Evolutionary conservation across 64 coral and sea anemone species (phyloP).

Genomic region (Catalaphyllia jardinei): DNA sequence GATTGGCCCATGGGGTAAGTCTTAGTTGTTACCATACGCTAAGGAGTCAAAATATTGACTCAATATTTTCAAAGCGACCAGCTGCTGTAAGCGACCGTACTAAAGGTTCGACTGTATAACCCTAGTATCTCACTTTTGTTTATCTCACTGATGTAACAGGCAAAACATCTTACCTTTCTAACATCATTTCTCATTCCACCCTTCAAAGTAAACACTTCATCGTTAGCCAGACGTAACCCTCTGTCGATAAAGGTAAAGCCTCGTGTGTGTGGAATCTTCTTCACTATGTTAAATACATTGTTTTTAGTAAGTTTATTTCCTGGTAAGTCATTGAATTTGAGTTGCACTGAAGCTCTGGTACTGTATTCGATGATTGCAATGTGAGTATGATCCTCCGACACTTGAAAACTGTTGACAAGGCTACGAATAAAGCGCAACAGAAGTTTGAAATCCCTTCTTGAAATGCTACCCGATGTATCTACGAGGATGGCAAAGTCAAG

Average conservation of each 20-base stretch:
- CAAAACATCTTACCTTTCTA: conserved; percentile 41
- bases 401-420: conserved; percentile 29
- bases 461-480: conserved; percentile 65
- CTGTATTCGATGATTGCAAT: conserved; percentile 57
- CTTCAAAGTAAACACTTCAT: conserved; percentile 53
- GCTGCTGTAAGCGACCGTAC: no score
- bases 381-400: conserved; percentile 56
- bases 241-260: conserved; percentile 66
- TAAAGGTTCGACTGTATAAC: no score
- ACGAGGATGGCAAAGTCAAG: conserved; percentile 71
- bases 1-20: no score
- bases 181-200: conserved; percentile 57
- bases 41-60: no score
- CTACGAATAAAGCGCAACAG: conserved; percentile 38
- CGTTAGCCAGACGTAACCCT: conserved; percentile 19
- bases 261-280: background rate
- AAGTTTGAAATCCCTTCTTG: conserved; percentile 7
- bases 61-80: no score
- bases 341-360: conserved; percentile 14
- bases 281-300: conserved; percentile 15
- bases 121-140: no score
- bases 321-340: conserved; percentile 50
- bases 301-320: conserved; percentile 16
- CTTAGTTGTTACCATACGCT: no score
- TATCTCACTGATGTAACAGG: background rate